These are phyloP conservation scores for Drosophila eugracilis DNA, from an alignment of 1,140 invertebrate species.

Conservation along the genomic window DNA sequence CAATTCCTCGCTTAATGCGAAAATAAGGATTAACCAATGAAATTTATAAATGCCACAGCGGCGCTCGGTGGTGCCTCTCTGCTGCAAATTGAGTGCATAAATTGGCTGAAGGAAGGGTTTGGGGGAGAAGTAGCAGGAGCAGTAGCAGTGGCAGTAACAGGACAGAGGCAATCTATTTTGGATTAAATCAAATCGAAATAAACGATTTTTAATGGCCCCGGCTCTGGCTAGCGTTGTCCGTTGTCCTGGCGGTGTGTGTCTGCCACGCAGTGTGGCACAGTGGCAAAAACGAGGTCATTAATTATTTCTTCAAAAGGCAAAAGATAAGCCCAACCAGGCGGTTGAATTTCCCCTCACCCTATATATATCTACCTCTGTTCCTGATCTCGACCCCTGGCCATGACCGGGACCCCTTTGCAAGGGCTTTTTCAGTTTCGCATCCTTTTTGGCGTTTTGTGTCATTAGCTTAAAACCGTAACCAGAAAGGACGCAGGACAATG, in stretches of 20 bases:
- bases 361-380: too few species aligned
- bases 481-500: conserved; percentile 13
- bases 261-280: conserved; percentile 63
- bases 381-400: too few species aligned
- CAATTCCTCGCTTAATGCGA: conserved; percentile 82
- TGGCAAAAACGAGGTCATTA: conserved; percentile 85
- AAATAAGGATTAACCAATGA: conserved; percentile 84
- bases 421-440: conserved; percentile 39
- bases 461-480: conserved; percentile 68
- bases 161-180: conserved; percentile 82
- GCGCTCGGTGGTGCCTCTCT: neutral
- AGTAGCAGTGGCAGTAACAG: too few species aligned
- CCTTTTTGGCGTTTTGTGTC: conserved; percentile 81
- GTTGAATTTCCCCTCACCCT: neutral
- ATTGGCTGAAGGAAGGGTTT: conserved; percentile 58
- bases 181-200: conserved; percentile 85
- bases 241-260: conserved; percentile 1
- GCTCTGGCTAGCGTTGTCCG: conserved; percentile 9
- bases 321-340: conserved; percentile 69
- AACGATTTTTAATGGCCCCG: conserved; percentile 85
- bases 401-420: too few species aligned
- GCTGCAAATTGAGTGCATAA: conserved; percentile 83
- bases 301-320: conserved; percentile 84
- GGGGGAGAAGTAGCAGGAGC: neutral
- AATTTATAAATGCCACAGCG: conserved; percentile 80